Percentiles rank a stretch among this genome's conserved stretches.
Conservation (phyloP, 2,797 vertebrate species). For the Falco rusticolus region DNA sequence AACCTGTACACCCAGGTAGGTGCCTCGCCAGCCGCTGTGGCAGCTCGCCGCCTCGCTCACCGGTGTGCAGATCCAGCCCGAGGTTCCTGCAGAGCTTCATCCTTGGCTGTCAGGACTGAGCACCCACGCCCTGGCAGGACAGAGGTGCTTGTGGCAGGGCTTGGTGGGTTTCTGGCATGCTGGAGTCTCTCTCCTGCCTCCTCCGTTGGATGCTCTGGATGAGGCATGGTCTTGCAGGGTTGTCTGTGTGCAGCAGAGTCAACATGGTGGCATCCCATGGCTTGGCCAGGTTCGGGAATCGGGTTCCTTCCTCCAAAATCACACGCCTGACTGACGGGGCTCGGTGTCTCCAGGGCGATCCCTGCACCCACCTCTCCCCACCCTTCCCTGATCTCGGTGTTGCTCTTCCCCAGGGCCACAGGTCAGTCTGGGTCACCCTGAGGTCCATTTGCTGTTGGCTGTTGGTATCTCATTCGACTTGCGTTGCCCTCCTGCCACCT, state of each 20-base stretch:
- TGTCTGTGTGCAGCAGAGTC: neutral
- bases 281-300: neutral
- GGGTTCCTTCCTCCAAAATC: neutral
- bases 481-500: neutral
- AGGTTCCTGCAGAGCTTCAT: neutral
- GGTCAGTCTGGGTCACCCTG: neutral
- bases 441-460: neutral
- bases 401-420: neutral
- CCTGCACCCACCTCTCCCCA: neutral
- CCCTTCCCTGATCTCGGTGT: fast-evolving
- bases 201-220: neutral
- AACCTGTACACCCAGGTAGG: slow-evolving; percentile 97
- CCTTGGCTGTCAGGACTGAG: neutral
- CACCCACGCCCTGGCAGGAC: neutral
- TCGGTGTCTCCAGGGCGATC: neutral
- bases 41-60: fast-evolving
- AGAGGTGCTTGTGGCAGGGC: neutral
- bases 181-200: neutral
- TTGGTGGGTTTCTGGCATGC: neutral
- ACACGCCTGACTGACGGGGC: neutral
- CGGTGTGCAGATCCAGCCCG: fast-evolving
- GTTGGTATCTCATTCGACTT: neutral
- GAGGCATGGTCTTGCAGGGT: neutral
- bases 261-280: neutral
- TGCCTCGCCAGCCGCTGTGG: neutral